Evolutionary conservation across 2,888 invertebrate species (phyloP).

Genomic region (Volucella zonaria): DNA sequence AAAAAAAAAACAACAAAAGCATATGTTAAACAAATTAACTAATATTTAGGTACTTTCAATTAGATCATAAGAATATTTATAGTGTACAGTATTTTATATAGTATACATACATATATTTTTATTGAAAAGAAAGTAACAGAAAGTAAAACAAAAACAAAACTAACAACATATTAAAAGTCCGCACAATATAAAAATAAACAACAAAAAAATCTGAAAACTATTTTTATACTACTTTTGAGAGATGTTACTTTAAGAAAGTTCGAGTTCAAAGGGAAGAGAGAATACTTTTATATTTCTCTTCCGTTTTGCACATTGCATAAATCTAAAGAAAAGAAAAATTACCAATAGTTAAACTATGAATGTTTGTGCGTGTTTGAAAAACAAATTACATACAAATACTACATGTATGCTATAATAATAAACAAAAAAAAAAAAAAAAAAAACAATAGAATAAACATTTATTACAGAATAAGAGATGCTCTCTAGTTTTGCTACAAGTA

Average conservation of each 20-base stretch:
- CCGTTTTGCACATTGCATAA: constrained; percentile 26
- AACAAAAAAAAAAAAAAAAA: neutral
- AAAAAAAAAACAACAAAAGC: constrained; percentile 25
- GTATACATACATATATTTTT: constrained; percentile 65
- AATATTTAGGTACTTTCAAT: constrained; percentile 58
- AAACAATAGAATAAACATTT: constrained; percentile 53
- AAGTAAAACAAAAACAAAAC: constrained; percentile 4
- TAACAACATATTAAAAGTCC: constrained; percentile 51
- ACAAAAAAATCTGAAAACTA: constrained; percentile 32
- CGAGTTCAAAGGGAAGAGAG: constrained; percentile 4
- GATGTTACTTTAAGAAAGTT: constrained; percentile 50
- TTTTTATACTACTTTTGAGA: constrained; percentile 68
- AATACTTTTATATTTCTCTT: constrained; percentile 14
- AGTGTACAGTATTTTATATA: constrained; percentile 76
- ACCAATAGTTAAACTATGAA: constrained; percentile 49
- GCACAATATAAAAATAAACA: constrained; percentile 64
- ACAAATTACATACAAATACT: too few relatives aligned
- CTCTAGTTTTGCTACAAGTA: constrained; percentile 74
- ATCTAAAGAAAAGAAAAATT: neutral
- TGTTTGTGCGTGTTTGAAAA: constrained; percentile 24
- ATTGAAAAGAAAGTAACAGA: constrained; percentile 33
- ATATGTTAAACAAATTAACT: constrained; percentile 38
- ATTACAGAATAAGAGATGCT: constrained; percentile 71
- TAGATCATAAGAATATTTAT: constrained; percentile 72
- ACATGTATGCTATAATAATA: neutral